These are phyloP conservation scores for Papilio dardanus DNA, from an alignment of 1,140 invertebrate genomes.

Conservation along the genomic window DNA sequence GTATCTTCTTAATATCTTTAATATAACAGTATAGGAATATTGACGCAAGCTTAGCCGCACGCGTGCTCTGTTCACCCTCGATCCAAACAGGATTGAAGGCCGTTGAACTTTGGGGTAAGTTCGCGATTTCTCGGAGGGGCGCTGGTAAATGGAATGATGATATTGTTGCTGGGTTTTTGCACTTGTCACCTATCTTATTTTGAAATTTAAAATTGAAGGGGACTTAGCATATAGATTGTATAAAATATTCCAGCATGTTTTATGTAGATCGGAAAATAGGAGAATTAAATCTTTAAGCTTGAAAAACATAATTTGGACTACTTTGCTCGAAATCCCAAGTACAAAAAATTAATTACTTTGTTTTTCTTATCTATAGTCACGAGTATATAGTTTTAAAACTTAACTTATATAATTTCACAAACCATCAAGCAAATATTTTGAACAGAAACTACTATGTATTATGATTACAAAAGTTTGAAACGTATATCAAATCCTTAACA, in stretches of 20 bases:
- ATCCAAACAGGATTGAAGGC: constrained; percentile 46
- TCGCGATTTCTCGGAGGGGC: constrained; percentile 31
- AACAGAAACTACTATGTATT: not conserved
- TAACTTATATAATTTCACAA: not conserved
- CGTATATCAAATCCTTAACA: not conserved
- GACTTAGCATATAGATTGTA: not conserved
- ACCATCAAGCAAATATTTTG: not conserved
- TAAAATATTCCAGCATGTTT: not conserved
- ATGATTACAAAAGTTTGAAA: not conserved
- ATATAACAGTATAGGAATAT: constrained; percentile 1
- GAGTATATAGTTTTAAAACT: not conserved
- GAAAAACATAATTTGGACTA: too few relatives aligned
- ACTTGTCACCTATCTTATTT: constrained; percentile 29
- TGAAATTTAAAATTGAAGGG: not conserved
- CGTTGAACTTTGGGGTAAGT: constrained; percentile 47
- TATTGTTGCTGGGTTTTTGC: constrained; percentile 42
- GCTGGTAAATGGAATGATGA: constrained; percentile 40
- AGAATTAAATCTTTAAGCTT: too few relatives aligned
- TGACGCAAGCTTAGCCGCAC: not conserved
- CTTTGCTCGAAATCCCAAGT: too few relatives aligned
- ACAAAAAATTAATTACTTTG: too few relatives aligned
- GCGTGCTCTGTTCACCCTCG: constrained; percentile 31
- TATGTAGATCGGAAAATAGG: not conserved
- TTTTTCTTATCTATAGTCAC: too few relatives aligned
- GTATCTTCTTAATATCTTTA: not conserved